These are phyloP conservation scores for Bellardia pandia DNA, from an alignment of 2,888 invertebrate genomes.

Conservation along the genomic window DNA sequence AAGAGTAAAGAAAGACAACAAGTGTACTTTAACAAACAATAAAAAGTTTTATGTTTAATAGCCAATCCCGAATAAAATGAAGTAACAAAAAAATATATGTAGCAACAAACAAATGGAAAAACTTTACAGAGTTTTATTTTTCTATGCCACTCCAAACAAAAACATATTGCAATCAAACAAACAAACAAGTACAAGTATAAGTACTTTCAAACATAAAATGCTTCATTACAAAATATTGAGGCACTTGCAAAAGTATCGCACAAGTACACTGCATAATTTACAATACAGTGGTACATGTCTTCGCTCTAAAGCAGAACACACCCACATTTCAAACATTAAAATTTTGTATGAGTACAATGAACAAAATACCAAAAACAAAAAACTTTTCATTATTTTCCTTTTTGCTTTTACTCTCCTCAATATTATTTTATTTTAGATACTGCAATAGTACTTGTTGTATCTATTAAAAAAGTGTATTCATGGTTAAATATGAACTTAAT, in stretches of 20 bases:
- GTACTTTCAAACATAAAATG: conserved; percentile 64
- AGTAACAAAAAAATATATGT: background rate
- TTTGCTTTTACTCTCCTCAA: conserved; percentile 8
- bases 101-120: conserved; percentile 25
- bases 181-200: conserved; percentile 52
- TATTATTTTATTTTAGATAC: conserved; percentile 28
- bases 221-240: conserved; percentile 67
- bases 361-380: conserved; percentile 24
- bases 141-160: conserved; percentile 40
- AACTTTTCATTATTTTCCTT: conserved; percentile 27
- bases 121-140: conserved; percentile 47
- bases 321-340: conserved; percentile 40
- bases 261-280: background rate
- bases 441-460: conserved; percentile 46
- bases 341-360: conserved; percentile 17
- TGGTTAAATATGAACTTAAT: conserved; percentile 60
- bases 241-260: conserved; percentile 47
- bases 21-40: conserved; percentile 63
- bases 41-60: conserved; percentile 61
- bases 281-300: conserved; percentile 29
- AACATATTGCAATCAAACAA: conserved; percentile 55
- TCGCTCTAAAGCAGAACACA: conserved; percentile 7
- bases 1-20: conserved; percentile 50
- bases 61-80: conserved; percentile 44
- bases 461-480: conserved; percentile 58